Percentiles rank a stretch among this genome's conserved stretches.
Evolutionary conservation across 2,113 vertebrate genomes (phyloP).

Genomic region (Nycticorax nycticorax): DNA sequence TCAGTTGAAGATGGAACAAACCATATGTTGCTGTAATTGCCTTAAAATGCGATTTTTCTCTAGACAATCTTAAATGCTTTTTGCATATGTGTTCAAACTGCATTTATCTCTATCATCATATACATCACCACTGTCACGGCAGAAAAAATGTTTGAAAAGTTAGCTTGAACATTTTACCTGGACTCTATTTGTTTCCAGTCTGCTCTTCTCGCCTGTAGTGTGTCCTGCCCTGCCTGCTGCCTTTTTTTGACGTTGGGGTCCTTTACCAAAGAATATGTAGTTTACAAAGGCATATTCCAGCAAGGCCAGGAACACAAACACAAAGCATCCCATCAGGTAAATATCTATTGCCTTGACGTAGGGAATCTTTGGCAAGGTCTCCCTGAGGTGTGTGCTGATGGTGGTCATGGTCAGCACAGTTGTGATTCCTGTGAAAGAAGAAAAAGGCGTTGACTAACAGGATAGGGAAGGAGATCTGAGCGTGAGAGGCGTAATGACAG

Average conservation of each 20-base stretch:
- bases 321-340: conserved; percentile 95
- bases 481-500: not conserved
- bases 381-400: conserved; percentile 92
- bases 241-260: conserved; percentile 89
- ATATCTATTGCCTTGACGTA: conserved; percentile 95
- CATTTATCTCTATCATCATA: not conserved
- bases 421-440: conserved; percentile 83
- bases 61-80: not conserved
- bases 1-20: not conserved
- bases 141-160: not conserved
- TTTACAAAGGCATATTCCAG: conserved; percentile 95
- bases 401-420: conserved; percentile 97
- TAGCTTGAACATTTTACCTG: conserved; percentile 69
- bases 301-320: conserved; percentile 93
- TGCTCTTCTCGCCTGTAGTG: conserved; percentile 75
- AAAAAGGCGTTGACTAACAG: not conserved
- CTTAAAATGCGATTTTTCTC: not conserved
- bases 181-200: conserved; percentile 76
- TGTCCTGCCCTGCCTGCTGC: conserved; percentile 83
- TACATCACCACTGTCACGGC: not conserved
- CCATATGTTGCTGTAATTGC: not conserved
- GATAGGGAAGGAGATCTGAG: not conserved
- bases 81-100: not conserved
- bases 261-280: conserved; percentile 95
- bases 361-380: conserved; percentile 93